Evolutionary conservation across 1,140 invertebrate species (phyloP), one percentile per base, ranked within the genome.

Genomic region (Propsilocerus akamusi): DNA sequence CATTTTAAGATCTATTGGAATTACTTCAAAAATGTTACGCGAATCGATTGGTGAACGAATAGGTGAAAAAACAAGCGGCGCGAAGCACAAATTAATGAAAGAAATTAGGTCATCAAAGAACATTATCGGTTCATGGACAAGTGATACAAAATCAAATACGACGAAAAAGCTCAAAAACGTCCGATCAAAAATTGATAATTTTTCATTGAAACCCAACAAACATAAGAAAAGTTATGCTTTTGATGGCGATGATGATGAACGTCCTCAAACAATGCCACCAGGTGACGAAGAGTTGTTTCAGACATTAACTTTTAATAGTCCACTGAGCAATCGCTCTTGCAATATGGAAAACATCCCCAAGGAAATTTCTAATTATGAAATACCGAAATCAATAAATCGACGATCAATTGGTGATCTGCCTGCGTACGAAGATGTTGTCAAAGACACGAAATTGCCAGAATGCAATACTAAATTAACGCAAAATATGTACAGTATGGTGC

Each of bases 11-110:
- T 58, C 63, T 4, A 46, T 65, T 52, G 62, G 63, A 32, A 57
- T 49, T 26, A 65, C 63, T 2, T 65, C 63, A 2, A 64, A 65
- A 48, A 51, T 59, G 20, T 51, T 65, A 24, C 58, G 59, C 26
- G 61, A 65, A 54, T 56, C 63, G 12, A 65, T 65, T 37, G 56
- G 58, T 14, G 63, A 65, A 50, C 57, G 63, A 4, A 56, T 65
- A 4, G 56, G 54, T 2, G 51, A 54, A 47, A 61, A 59, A 51
- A 61, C 61, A 0, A 62, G 59, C 46, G 59, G 56, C 7, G 60
- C 60, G 22, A 62, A 59, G 49, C 57, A 61, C 48, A 59, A 57
- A 6, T 51, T 65, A 26, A 63, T 41, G 12, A 41, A 41, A 41
- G 34, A 41, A 41, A 20, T 20, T 17, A 41, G 22, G 10, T 8